These are phyloP conservation scores for Diprion similis DNA, from an alignment of 1,140 invertebrate species.

Conservation along the genomic window DNA sequence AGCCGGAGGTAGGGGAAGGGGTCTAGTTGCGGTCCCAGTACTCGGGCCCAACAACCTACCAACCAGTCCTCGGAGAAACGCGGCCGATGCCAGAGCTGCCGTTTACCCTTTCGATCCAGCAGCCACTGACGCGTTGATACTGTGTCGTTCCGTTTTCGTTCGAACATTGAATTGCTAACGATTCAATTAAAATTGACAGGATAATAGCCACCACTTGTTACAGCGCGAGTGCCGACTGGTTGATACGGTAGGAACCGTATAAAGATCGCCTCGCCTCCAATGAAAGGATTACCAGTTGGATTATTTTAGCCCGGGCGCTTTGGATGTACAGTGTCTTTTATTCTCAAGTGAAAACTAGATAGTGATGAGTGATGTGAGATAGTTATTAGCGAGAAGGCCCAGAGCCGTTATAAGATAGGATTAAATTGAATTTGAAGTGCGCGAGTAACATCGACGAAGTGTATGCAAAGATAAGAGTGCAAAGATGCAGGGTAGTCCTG, in stretches of 20 bases:
- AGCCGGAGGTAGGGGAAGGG: conserved; percentile 33
- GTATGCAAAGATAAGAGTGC: conserved; percentile 26
- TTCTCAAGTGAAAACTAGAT: neutral
- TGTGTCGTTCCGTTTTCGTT: neutral
- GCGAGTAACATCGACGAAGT: neutral
- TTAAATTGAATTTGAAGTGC: conserved; percentile 6
- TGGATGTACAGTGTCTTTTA: neutral
- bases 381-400: conserved; percentile 38
- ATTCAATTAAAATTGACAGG: neutral
- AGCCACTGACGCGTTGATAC: conserved; percentile 14
- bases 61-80: conserved; percentile 55
- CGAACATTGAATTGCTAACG: neutral
- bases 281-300: conserved; percentile 14
- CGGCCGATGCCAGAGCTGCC: conserved; percentile 42
- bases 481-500: conserved; percentile 58
- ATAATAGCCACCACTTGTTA: neutral
- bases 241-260: neutral
- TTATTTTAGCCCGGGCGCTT: neutral
- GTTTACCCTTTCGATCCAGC: conserved; percentile 15
- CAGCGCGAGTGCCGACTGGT: conserved; percentile 1
- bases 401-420: conserved; percentile 20
- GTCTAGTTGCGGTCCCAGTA: conserved; percentile 46
- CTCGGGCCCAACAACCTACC: conserved; percentile 45
- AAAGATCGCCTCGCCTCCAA: neutral
- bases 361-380: conserved; percentile 35